Evolutionary conservation across 2,797 vertebrate genomes (phyloP).

Genomic region (Champsocephalus esox): DNA sequence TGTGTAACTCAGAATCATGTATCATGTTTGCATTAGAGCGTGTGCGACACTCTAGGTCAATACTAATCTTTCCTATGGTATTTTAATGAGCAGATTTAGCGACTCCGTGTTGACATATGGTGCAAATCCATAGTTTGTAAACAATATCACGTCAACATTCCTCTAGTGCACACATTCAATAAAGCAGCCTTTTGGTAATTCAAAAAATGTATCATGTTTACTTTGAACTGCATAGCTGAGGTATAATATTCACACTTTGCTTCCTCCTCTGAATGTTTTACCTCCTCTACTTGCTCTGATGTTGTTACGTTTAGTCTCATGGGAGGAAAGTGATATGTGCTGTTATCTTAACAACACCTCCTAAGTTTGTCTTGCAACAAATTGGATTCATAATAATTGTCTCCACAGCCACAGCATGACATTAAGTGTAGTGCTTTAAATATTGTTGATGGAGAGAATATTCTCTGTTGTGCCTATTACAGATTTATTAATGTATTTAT

Average conservation of each 20-base stretch:
- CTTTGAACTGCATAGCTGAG: constrained; percentile 12
- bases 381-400: constrained; percentile 17
- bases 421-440: constrained; percentile 25
- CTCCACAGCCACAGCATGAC: not conserved
- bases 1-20: constrained; percentile 4
- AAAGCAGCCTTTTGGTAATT: not conserved
- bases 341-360: constrained; percentile 31
- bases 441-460: constrained; percentile 2
- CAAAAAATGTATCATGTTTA: not conserved
- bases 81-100: constrained; percentile 5
- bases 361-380: not conserved
- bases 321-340: not conserved
- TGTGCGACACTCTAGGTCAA: not conserved
- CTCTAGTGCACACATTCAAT: constrained; percentile 6
- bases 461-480: not conserved
- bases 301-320: too few relatives aligned
- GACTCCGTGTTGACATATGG: constrained; percentile 9
- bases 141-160: constrained; percentile 14
- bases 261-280: not conserved
- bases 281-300: not conserved
- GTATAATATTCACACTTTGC: not conserved
- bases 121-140: constrained; percentile 23
- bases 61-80: not conserved
- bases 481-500: not conserved
- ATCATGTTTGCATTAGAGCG: not conserved